These are phyloP conservation scores for Stylophora pistillata DNA, from an alignment of 64 coral and sea anemone species.

Conservation along the genomic window DNA sequence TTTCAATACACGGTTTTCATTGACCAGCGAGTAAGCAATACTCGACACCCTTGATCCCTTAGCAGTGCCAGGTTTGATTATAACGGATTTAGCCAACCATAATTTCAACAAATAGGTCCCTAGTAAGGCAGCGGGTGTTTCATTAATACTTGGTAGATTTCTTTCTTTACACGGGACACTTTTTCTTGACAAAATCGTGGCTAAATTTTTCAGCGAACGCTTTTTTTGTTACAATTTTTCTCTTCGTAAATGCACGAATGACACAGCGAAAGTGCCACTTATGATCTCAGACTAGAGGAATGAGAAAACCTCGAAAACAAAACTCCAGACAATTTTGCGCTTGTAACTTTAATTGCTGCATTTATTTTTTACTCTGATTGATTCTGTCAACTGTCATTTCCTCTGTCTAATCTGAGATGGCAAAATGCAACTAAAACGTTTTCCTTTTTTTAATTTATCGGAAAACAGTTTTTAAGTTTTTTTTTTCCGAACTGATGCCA, in stretches of 20 bases:
- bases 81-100: background rate
- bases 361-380: too few species aligned
- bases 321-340: too few species aligned
- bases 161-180: background rate
- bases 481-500: too few species aligned
- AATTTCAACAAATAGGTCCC: constrained; percentile 19
- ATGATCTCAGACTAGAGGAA: constrained; percentile 28
- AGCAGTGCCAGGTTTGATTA: background rate
- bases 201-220: background rate
- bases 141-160: background rate
- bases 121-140: constrained; percentile 7
- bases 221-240: background rate
- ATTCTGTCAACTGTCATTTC: too few species aligned
- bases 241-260: background rate
- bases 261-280: background rate
- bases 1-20: background rate
- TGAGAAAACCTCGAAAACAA: too few species aligned
- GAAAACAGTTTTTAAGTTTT: too few species aligned
- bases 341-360: too few species aligned
- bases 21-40: background rate
- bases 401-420: too few species aligned
- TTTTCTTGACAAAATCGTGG: background rate
- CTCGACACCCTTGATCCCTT: background rate
- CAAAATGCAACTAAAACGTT: too few species aligned
- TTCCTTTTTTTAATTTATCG: too few species aligned